Percentiles rank a stretch among this genome's conserved stretches.
phyloP scores from a whole-genome alignment of 37 sponge, comb jelly and placozoan species.

The Ianthella basta region DNA sequence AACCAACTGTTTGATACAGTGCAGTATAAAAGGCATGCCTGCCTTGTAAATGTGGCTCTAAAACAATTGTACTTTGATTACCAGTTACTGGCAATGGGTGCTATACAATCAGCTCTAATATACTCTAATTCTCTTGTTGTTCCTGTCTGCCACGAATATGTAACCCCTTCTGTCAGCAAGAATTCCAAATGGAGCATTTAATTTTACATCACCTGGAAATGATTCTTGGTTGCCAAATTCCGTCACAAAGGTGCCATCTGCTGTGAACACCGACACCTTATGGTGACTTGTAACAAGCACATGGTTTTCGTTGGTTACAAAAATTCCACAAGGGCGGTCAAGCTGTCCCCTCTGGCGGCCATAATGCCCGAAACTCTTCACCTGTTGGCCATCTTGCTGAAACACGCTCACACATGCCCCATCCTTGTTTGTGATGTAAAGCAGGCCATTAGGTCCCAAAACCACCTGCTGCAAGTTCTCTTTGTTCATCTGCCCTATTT shows the following conservation, averaged over 20 bases:
- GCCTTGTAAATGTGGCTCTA: too few relatives aligned
- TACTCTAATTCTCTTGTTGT: conserved; percentile 16
- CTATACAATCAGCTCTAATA: neutral
- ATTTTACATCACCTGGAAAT: neutral
- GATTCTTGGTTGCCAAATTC: neutral
- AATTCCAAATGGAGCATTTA: conserved; percentile 5
- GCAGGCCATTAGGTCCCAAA: neutral
- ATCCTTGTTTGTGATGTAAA: conserved; percentile 18
- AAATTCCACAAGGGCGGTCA: neutral
- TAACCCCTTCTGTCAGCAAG: conserved; percentile 3
- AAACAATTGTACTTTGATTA: too few relatives aligned
- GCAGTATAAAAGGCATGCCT: too few relatives aligned
- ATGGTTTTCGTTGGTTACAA: neutral
- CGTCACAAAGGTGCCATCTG: conserved; percentile 12
- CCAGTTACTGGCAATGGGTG: too few relatives aligned
- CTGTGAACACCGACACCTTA: conserved; percentile 15
- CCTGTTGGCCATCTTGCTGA: neutral
- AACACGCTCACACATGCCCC: neutral
- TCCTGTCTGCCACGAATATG: conserved; percentile 26
- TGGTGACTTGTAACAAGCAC: conserved; percentile 12
- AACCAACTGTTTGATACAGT: too few relatives aligned
- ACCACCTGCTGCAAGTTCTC: conserved; percentile 8
- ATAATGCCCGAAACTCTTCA: neutral
- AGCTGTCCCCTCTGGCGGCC: conserved; percentile 5
- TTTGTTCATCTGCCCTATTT: neutral